Evolutionary conservation across 2,888 invertebrate species (phyloP).

Genomic region (Ormyrus labotus): DNA sequence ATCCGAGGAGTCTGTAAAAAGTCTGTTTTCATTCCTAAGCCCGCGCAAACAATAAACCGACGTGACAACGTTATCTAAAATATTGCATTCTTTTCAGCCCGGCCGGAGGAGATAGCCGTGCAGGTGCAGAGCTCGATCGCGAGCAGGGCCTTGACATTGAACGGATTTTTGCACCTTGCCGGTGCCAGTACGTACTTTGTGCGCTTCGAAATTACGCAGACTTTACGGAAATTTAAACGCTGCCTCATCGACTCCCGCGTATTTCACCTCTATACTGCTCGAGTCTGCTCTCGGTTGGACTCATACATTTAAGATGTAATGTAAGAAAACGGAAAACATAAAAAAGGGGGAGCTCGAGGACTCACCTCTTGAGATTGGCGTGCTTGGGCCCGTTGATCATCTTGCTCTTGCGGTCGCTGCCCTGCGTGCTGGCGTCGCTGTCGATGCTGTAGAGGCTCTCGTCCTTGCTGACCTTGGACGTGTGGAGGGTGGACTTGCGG

Average conservation of each 20-base stretch:
- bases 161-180: not conserved
- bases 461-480: conserved; percentile 77
- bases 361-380: conserved; percentile 84
- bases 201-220: not conserved
- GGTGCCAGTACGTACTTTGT: not conserved
- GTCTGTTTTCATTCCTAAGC: too few relatives aligned
- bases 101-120: too few relatives aligned
- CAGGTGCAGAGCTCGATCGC: not conserved
- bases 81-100: too few relatives aligned
- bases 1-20: too few relatives aligned
- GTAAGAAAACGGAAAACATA: conserved; percentile 57
- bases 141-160: conserved; percentile 23
- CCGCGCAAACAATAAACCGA: too few relatives aligned
- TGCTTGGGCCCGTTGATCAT: conserved; percentile 84
- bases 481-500: conserved; percentile 63
- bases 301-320: too few relatives aligned
- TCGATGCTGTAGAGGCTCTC: conserved; percentile 85
- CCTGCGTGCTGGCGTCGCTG: conserved; percentile 81
- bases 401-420: conserved; percentile 82
- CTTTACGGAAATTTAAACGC: too few relatives aligned
- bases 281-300: too few relatives aligned
- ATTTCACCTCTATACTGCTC: too few relatives aligned
- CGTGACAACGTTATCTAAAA: too few relatives aligned
- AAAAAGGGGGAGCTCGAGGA: not conserved
- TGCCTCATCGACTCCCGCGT: too few relatives aligned